Conservation (phyloP, 1,140 invertebrate species). For the Cyclina sinensis region DNA sequence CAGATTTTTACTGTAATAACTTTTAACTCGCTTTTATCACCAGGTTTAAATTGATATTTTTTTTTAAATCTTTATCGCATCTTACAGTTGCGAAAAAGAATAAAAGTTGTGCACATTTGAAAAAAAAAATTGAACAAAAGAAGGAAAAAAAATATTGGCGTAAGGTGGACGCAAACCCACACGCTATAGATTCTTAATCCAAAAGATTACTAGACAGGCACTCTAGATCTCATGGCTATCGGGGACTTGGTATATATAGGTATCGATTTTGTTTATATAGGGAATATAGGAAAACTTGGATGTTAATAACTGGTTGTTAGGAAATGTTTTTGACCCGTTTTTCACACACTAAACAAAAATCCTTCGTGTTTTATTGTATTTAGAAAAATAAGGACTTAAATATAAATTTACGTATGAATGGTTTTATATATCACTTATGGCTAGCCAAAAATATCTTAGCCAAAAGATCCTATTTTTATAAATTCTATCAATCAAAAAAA, state of each 20-base stretch:
- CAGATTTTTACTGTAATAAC: no score
- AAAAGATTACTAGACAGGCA: neutral
- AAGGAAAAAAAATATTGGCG: neutral
- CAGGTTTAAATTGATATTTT: neutral
- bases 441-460: no score
- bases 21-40: neutral
- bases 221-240: neutral
- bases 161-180: neutral
- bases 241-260: neutral
- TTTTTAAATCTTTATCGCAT: neutral
- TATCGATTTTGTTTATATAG: neutral
- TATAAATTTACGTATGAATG: neutral
- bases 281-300: neutral
- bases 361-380: no score
- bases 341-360: no score
- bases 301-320: neutral
- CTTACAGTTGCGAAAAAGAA: neutral
- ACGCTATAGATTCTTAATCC: neutral
- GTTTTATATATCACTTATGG: no score
- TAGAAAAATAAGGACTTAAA: neutral
- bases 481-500: no score
- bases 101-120: no score
- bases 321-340: neutral
- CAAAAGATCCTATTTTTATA: no score
- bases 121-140: no score